Evolutionary conservation across 2,888 invertebrate genomes (phyloP).

Genomic region (Aleiodes testaceus): DNA sequence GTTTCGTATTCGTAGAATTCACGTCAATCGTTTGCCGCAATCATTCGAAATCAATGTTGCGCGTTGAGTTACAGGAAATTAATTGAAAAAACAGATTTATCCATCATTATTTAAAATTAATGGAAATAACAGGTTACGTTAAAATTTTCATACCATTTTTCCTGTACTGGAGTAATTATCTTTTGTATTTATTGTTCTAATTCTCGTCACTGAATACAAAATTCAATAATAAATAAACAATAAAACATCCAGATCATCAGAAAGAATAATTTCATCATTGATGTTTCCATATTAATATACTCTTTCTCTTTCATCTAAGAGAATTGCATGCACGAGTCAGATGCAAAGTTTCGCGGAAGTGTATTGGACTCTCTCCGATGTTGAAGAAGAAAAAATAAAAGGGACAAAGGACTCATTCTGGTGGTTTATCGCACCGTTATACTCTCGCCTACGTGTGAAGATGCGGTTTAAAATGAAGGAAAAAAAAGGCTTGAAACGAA

Average conservation of each 20-base stretch:
- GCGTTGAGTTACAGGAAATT: not conserved
- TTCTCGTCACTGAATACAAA: not conserved
- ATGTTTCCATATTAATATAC: conserved; percentile 11
- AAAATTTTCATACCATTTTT: too few relatives aligned
- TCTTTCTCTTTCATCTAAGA: not conserved
- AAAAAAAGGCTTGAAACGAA: conserved; percentile 1
- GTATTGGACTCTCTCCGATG: conserved; percentile 10
- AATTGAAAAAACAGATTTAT: not conserved
- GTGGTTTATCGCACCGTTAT: conserved; percentile 21
- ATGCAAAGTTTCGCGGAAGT: conserved; percentile 23
- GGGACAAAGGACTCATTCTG: conserved; percentile 23
- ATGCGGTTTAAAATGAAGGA: conserved; percentile 6
- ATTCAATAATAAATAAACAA: not conserved
- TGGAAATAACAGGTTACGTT: too few relatives aligned
- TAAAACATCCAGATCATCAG: not conserved
- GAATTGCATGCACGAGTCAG: conserved; percentile 13
- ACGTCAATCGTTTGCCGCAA: conserved; percentile 2
- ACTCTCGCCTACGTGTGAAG: conserved; percentile 28
- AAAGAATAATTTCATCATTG: not conserved
- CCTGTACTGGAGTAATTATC: too few relatives aligned
- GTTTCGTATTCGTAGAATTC: conserved; percentile 8
- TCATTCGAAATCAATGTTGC: conserved; percentile 7
- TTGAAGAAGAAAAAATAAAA: conserved; percentile 7
- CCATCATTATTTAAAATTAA: not conserved
- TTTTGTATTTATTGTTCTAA: not conserved